These are phyloP conservation scores for Leptopilina myrica DNA, from an alignment of 2,888 invertebrate genomes.

Conservation along the genomic window DNA sequence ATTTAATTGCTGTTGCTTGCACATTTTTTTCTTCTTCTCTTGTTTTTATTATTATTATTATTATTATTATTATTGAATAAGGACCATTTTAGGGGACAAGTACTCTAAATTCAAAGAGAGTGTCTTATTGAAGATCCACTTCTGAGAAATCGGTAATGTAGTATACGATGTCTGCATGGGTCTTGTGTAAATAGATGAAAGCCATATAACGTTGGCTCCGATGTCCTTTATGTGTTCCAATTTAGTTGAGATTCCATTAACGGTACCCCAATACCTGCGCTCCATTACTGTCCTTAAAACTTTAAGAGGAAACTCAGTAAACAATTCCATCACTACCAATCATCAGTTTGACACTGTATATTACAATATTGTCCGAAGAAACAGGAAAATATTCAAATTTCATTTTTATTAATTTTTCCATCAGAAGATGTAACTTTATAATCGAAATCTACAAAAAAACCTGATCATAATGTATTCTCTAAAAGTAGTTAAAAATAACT, in stretches of 20 bases:
- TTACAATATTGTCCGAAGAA: too few relatives aligned
- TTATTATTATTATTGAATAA: neutral
- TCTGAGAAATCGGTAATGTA: slow-evolving; percentile 84
- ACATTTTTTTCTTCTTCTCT: neutral
- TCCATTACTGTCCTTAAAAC: slow-evolving; percentile 89
- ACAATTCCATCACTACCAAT: slow-evolving; percentile 71
- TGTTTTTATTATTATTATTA: neutral
- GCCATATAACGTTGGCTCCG: slow-evolving; percentile 83
- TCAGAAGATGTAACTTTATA: too few relatives aligned
- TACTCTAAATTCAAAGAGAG: slow-evolving; percentile 83
- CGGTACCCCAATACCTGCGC: slow-evolving; percentile 66
- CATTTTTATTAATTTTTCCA: too few relatives aligned
- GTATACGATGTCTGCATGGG: slow-evolving; percentile 89
- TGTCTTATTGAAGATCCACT: slow-evolving; percentile 84
- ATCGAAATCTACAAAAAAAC: too few relatives aligned
- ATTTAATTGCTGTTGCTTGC: neutral
- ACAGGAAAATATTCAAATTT: too few relatives aligned
- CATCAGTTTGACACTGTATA: neutral
- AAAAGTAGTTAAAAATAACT: too few relatives aligned
- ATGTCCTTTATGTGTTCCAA: slow-evolving; percentile 82
- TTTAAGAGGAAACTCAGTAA: slow-evolving; percentile 92
- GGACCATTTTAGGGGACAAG: slow-evolving; percentile 76
- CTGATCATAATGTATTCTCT: too few relatives aligned
- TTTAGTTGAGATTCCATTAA: slow-evolving; percentile 74
- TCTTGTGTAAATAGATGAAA: slow-evolving; percentile 87